These are phyloP conservation scores for Caenorhabditis macrosperma DNA, from an alignment of 2,888 invertebrate genomes.

Conservation along the genomic window DNA sequence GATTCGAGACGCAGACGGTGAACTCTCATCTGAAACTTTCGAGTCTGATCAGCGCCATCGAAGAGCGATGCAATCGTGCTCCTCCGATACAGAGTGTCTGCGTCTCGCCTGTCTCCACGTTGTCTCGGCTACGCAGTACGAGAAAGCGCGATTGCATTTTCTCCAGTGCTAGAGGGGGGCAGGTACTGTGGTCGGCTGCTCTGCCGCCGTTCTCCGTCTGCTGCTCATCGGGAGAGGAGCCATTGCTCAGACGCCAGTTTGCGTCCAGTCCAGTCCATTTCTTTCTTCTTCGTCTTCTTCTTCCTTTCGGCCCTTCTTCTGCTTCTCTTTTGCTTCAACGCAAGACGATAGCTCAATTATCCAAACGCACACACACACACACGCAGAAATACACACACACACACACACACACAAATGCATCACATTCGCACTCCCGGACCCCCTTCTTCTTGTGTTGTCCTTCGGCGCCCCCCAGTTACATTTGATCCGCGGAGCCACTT, in stretches of 20 bases:
- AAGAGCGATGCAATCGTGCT: too few species aligned
- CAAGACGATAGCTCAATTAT: constrained; percentile 59
- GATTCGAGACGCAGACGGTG: not conserved
- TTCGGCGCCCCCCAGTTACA: constrained; percentile 19
- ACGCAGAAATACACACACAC: not conserved
- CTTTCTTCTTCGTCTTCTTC: not conserved
- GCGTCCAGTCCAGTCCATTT: not conserved
- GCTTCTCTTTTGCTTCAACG: constrained; percentile 38
- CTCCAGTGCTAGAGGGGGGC: too few species aligned
- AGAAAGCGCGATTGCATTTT: too few species aligned
- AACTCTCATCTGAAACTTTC: constrained; percentile 32
- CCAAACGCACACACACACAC: constrained; percentile 46
- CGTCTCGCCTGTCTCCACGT: too few species aligned
- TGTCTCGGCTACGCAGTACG: too few species aligned
- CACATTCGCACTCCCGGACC: constrained; percentile 42
- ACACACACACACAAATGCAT: constrained; percentile 42
- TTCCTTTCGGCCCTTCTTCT: constrained; percentile 23
- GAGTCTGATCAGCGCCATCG: too few species aligned
- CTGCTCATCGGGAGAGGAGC: too few species aligned
- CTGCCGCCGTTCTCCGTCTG: too few species aligned
- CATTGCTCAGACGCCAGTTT: too few species aligned
- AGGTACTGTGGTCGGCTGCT: too few species aligned
- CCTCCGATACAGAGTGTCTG: too few species aligned
- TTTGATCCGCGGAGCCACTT: not conserved
- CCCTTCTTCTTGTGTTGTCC: constrained; percentile 25